Percentiles rank a stretch among this genome's conserved stretches.
Conservation (phyloP, 2,888 invertebrate genomes). For the Eremobia ochroleuca region DNA sequence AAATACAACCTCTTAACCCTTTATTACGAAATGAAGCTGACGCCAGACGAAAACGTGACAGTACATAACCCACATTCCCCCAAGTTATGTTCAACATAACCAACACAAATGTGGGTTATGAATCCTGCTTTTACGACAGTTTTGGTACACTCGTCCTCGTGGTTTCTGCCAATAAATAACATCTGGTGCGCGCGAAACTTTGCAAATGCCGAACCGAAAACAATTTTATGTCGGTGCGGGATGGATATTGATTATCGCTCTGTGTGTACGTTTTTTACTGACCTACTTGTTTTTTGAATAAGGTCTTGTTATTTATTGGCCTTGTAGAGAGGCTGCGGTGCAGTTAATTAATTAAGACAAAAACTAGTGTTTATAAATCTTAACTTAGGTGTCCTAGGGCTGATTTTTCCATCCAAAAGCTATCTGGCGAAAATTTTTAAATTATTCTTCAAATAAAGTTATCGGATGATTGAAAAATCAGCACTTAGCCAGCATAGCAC, state of each 20-base stretch:
- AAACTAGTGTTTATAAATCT: too few species aligned
- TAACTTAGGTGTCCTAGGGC: too few species aligned
- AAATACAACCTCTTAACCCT: conserved; percentile 43
- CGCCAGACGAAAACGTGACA: conserved; percentile 67
- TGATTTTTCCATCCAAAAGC: too few species aligned
- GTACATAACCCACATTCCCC: conserved; percentile 68
- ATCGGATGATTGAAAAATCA: too few species aligned
- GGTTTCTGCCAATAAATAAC: conserved; percentile 72
- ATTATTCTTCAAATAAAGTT: too few species aligned
- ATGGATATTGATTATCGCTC: conserved; percentile 56
- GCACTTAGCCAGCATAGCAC: too few species aligned
- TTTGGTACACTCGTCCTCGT: conserved; percentile 63
- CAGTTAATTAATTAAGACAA: too few species aligned
- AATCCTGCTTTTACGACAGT: conserved; percentile 74
- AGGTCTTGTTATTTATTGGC: conserved; percentile 16
- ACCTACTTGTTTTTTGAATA: conserved; percentile 42
- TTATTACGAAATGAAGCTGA: conserved; percentile 49
- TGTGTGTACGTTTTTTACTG: conserved; percentile 50
- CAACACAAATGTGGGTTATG: conserved; percentile 69
- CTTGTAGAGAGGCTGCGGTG: not conserved
- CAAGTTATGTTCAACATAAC: conserved; percentile 53
- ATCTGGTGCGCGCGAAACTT: conserved; percentile 69
- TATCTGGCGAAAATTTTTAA: too few species aligned
- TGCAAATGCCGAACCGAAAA: conserved; percentile 62
- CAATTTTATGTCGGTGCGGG: conserved; percentile 57